A percentile compares a stretch with the other conserved stretches of the same genome.
These are phyloP conservation scores for Brachyptera risi DNA, from an alignment of 2,888 invertebrate genomes.

Conservation along the genomic window DNA sequence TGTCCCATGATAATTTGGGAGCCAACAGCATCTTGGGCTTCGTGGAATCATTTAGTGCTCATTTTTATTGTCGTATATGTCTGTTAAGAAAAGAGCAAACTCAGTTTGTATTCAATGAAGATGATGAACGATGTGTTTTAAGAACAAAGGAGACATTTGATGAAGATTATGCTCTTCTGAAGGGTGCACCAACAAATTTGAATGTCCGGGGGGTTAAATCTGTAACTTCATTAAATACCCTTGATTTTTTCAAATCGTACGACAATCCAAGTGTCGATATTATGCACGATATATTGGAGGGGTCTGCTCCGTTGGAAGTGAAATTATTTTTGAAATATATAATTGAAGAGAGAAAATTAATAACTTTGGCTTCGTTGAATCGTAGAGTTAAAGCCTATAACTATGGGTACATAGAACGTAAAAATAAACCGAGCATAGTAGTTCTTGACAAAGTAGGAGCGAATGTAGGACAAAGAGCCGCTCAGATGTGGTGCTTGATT, in stretches of 20 bases:
- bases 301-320: constrained; percentile 33
- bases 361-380: neutral
- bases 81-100: constrained; percentile 23
- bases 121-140: neutral
- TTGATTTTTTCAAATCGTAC: constrained; percentile 32
- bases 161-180: neutral
- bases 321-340: constrained; percentile 18
- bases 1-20: constrained; percentile 33
- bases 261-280: constrained; percentile 32
- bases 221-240: constrained; percentile 29
- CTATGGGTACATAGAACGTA: neutral
- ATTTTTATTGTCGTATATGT: constrained; percentile 35
- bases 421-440: constrained; percentile 23
- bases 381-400: neutral
- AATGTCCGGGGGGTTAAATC: neutral
- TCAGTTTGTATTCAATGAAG: neutral
- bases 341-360: neutral
- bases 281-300: constrained; percentile 36
- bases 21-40: constrained; percentile 33
- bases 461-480: constrained; percentile 28
- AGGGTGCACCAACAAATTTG: neutral
- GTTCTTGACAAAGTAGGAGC: constrained; percentile 23
- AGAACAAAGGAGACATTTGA: neutral
- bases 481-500: constrained; percentile 26
- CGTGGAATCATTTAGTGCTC: constrained; percentile 36